Evolutionary conservation across 2,113 vertebrate species (phyloP).

Genomic region (Dicerorhinus sumatrensis): DNA sequence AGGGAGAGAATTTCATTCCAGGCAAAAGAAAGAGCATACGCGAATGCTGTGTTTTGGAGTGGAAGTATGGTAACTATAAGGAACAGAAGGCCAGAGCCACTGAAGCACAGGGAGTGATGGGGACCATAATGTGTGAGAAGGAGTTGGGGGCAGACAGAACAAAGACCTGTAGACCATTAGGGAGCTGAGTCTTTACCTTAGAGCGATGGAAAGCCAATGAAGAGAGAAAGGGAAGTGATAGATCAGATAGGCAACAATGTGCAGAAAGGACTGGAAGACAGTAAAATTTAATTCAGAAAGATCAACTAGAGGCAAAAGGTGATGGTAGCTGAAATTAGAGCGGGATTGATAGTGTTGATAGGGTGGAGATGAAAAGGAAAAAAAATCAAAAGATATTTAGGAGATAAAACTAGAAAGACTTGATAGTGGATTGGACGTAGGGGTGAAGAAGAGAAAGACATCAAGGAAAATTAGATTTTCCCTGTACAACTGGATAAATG

Average conservation of each 20-base stretch:
- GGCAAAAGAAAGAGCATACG: not conserved
- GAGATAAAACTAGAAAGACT: not conserved
- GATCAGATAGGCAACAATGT: not conserved
- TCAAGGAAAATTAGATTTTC: not conserved
- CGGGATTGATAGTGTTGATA: not conserved
- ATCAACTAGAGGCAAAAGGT: not conserved
- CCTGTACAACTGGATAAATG: not conserved
- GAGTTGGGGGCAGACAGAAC: not conserved
- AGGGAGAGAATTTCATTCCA: not conserved
- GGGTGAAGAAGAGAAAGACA: not conserved
- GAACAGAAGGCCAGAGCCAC: not conserved
- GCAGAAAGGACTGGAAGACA: not conserved
- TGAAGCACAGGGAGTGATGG: not conserved
- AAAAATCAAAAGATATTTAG: not conserved
- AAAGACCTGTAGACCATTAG: not conserved
- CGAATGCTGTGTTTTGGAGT: not conserved
- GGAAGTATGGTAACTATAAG: not conserved
- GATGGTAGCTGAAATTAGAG: not conserved
- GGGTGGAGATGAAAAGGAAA: not conserved
- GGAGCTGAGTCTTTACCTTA: not conserved
- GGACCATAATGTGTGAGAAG: not conserved
- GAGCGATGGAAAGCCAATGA: not conserved
- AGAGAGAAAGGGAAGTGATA: not conserved
- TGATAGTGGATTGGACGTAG: not conserved
- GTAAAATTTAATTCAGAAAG: not conserved